Evolutionary conservation across 1,140 invertebrate genomes (phyloP).

Genomic region (Arctopsyche grandis): DNA sequence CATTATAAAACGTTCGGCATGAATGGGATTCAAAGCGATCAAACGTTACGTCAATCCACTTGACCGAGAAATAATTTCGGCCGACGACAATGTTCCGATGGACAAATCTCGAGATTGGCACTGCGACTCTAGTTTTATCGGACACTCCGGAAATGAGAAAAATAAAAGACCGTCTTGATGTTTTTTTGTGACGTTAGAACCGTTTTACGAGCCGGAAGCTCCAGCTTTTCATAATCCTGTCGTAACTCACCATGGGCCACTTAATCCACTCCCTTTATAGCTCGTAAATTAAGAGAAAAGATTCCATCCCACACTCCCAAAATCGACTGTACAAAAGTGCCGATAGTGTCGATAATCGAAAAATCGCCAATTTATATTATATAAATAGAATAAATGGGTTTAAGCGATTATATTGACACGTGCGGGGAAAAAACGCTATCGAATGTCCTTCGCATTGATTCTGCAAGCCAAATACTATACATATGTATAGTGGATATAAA

Average conservation of each 20-base stretch:
- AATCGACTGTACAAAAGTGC: background rate
- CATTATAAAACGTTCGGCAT: too few relatives aligned
- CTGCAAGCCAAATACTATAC: too few relatives aligned
- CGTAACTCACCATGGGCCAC: constrained; percentile 12
- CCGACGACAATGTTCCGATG: too few relatives aligned
- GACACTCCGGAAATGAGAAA: background rate
- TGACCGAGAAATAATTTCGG: too few relatives aligned
- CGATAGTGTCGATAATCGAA: background rate
- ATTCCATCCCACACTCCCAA: background rate
- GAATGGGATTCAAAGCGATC: too few relatives aligned
- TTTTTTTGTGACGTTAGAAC: background rate
- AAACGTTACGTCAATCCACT: too few relatives aligned
- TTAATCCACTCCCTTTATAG: constrained; percentile 22
- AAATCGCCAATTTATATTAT: background rate
- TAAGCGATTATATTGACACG: too few relatives aligned
- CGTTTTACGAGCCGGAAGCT: constrained; percentile 13
- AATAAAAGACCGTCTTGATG: background rate
- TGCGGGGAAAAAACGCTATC: background rate
- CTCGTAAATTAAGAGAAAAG: constrained; percentile 7
- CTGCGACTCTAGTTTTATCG: background rate
- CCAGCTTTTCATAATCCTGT: constrained; percentile 26
- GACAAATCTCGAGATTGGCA: background rate
- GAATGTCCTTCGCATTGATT: background rate
- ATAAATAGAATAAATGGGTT: too few relatives aligned
- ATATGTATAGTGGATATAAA: too few relatives aligned